Conservation (phyloP, 2,888 invertebrate genomes). For the Diachrysia chrysitis region DNA sequence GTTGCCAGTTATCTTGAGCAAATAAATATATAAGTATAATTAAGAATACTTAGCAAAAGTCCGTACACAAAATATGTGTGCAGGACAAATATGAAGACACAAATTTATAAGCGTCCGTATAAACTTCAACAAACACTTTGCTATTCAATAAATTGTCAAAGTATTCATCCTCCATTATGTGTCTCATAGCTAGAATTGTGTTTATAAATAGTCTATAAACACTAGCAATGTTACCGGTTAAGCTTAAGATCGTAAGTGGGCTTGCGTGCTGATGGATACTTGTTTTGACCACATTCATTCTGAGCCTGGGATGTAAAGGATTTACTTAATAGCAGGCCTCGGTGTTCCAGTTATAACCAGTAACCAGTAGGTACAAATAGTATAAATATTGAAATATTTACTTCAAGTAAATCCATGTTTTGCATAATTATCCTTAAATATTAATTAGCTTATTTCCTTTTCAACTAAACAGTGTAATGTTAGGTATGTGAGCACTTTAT, state of each 20-base stretch:
- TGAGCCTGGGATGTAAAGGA: slow-evolving; percentile 50
- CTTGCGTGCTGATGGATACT: slow-evolving; percentile 61
- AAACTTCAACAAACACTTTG: slow-evolving; percentile 16
- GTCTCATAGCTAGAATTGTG: slow-evolving; percentile 42
- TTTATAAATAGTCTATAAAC: slow-evolving; percentile 59
- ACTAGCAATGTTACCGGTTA: slow-evolving; percentile 55
- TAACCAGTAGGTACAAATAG: slow-evolving; percentile 23
- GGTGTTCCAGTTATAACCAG: slow-evolving; percentile 29
- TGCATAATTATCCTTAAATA: slow-evolving; percentile 32
- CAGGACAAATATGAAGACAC: no score
- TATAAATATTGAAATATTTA: slow-evolving; percentile 29
- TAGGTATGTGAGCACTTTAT: slow-evolving; percentile 14
- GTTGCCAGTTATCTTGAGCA: no score
- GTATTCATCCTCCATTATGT: slow-evolving; percentile 37
- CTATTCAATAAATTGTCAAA: slow-evolving; percentile 43
- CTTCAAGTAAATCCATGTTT: slow-evolving; percentile 38
- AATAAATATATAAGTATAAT: no score
- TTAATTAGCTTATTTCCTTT: slow-evolving; percentile 38
- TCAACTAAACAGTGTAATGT: slow-evolving; percentile 10
- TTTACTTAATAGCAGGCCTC: slow-evolving; percentile 52
- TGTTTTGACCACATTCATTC: slow-evolving; percentile 48
- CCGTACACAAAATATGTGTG: no score
- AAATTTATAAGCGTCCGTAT: background rate
- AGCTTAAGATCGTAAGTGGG: slow-evolving; percentile 50
- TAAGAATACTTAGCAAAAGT: no score